Evolutionary conservation across 1,140 invertebrate species (phyloP).

Genomic region (Aradophagus sp.): DNA sequence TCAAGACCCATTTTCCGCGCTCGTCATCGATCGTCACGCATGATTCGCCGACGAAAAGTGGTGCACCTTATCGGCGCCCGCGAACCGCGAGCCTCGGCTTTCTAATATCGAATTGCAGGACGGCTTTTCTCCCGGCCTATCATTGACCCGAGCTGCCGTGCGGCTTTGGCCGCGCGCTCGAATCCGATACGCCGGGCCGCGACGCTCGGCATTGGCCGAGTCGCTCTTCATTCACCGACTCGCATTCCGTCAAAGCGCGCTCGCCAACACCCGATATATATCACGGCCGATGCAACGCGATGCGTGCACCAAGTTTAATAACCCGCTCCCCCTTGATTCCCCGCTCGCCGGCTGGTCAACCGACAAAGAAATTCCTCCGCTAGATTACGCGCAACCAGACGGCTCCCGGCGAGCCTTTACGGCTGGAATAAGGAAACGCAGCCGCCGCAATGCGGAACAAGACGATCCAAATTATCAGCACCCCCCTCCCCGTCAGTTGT

Average conservation of each 20-base stretch:
- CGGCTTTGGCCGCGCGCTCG: too few relatives aligned
- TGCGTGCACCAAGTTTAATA: conserved; percentile 65
- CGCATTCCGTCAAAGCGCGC: conserved; percentile 37
- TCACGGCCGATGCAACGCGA: conserved; percentile 47
- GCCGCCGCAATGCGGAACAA: conserved; percentile 45
- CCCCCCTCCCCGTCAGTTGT: conserved; percentile 8
- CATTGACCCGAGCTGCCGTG: too few relatives aligned
- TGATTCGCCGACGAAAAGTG: too few relatives aligned
- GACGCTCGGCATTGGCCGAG: too few relatives aligned
- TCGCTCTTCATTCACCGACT: conserved; percentile 47
- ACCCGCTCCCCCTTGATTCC: conserved; percentile 51
- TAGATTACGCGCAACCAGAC: conserved; percentile 62
- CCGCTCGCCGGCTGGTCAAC: conserved; percentile 65
- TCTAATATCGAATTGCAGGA: too few relatives aligned
- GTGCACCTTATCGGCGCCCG: too few relatives aligned
- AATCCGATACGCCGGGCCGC: too few relatives aligned
- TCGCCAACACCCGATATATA: conserved; percentile 44
- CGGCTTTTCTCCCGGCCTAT: too few relatives aligned
- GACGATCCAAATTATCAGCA: conserved; percentile 53
- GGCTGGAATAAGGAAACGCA: conserved; percentile 59
- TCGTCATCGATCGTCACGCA: too few relatives aligned
- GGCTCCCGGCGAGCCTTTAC: conserved; percentile 59
- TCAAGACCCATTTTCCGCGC: too few relatives aligned
- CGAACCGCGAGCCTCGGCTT: too few relatives aligned
- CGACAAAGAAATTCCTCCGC: conserved; percentile 69